phyloP scores from a whole-genome alignment of 2,888 invertebrate species.

The Eustalomyia histrio region DNA sequence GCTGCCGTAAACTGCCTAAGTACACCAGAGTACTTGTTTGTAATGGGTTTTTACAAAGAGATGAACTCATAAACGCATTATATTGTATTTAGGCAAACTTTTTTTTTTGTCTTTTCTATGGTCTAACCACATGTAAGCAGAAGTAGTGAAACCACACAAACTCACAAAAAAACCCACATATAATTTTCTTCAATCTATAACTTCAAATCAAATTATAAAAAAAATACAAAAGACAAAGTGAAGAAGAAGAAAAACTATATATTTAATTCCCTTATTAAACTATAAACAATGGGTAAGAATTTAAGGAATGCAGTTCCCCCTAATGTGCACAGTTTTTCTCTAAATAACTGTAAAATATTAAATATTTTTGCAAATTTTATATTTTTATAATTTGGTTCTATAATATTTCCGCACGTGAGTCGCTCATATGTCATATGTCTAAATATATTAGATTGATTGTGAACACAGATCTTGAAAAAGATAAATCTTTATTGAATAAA shows the following conservation, averaged over 20 bases:
- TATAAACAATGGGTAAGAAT: conserved; percentile 19
- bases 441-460: no score
- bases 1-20: background rate
- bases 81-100: conserved; percentile 50
- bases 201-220: conserved; percentile 59
- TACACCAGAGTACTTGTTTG: conserved; percentile 28
- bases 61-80: conserved; percentile 65
- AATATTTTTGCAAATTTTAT: no score
- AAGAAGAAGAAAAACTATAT: conserved; percentile 29
- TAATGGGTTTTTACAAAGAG: conserved; percentile 46
- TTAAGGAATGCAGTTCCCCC: background rate
- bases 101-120: conserved; percentile 14
- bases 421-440: no score
- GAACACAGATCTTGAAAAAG: no score
- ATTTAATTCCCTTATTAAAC: conserved; percentile 47
- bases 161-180: conserved; percentile 38
- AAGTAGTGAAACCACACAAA: conserved; percentile 53
- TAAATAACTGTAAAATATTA: no score
- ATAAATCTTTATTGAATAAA: no score
- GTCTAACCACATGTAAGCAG: conserved; percentile 50
- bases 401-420: no score
- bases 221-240: conserved; percentile 48
- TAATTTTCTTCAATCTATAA: conserved; percentile 56
- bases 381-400: no score
- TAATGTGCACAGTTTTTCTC: no score